phyloP scores from a whole-genome alignment of 2,113 vertebrate species.

The Engraulis encrasicolus region DNA sequence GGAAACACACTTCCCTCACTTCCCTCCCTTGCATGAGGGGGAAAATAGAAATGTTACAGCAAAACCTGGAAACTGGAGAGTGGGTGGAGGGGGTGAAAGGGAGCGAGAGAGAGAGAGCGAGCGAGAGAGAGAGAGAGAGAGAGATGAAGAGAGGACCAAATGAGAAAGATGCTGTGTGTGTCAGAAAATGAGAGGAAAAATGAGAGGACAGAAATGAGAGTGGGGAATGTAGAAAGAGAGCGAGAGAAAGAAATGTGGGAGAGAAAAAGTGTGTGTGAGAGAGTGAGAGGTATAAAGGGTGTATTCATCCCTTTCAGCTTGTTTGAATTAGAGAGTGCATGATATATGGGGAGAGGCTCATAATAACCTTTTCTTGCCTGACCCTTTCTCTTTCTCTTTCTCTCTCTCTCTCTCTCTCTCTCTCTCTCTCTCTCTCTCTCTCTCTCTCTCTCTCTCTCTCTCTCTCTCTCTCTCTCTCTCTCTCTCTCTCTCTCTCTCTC shows the following conservation, averaged over 20 bases:
- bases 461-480: too few relatives aligned
- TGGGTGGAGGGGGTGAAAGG: not conserved
- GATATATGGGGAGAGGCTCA: not conserved
- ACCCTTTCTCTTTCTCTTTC: too few relatives aligned
- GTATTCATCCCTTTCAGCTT: not conserved
- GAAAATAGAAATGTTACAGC: not conserved
- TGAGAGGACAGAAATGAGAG: too few relatives aligned
- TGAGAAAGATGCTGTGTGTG: too few relatives aligned
- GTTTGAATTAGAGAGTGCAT: constrained; percentile 11
- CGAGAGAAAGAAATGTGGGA: not conserved
- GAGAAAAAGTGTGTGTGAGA: not conserved
- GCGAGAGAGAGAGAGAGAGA: not conserved
- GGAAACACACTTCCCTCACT: not conserved
- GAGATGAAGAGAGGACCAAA: too few relatives aligned
- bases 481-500: too few relatives aligned
- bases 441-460: too few relatives aligned
- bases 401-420: too few relatives aligned
- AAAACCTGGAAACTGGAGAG: not conserved
- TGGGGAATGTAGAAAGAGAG: not conserved
- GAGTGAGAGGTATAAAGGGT: not conserved
- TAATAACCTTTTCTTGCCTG: not conserved
- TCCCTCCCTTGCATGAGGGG: too few relatives aligned
- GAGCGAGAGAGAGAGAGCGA: not conserved
- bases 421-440: too few relatives aligned
- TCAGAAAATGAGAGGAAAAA: too few relatives aligned